Base-by-base conservation (phyloP, 2,888 invertebrate genomes). In the Gisinianus flammeolus region DNA sequence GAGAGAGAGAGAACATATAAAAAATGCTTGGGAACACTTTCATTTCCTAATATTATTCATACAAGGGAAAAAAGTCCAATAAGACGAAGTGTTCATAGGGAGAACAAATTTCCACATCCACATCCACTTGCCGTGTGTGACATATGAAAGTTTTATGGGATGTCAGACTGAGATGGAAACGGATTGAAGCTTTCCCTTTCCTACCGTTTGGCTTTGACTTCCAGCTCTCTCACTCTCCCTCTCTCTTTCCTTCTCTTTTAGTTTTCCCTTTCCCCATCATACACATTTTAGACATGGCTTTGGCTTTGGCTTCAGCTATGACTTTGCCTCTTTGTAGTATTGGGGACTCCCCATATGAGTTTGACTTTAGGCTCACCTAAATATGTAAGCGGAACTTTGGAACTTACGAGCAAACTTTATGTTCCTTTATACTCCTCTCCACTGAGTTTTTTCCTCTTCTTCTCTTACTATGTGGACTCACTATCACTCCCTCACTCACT, bases 61-160 rank as follows among this genome's bases (percentile, higher is more conserved):
- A 62, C 72, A 62, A 71, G 58, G 16, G 33, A 26, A 72, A 72
- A 62, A 26, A 54, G 72, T 72, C 62, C 33, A 62, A 72, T 31
- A 72, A 72, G 31, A 31, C 33, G 10, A 19, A 35, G 58, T 52
- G 54, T 54, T 54, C 30, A 33, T 33, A 30, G 31, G 31, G 62
- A 26, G 33, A 54, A 72, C 72, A 72, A 72, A 58, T 72, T 72
- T 56, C 54, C 1, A 35, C 68, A 35, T 68, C 30, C 58, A 22
- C 44, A 44, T 44, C 8, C 62, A 62, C 62, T 62, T 26, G 26
- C 10, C 28, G 3, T 24, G 22, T 10, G 73, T 74, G 73, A 74
- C 73, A 74, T 74, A 66, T 74, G 73, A 74, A 74, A 74, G 73
- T 74, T 74, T 74, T 64, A 74, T 74, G 66, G 62, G 31, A 35